Conservation (phyloP, 2,888 invertebrate species). For the Leucophenga montana region DNA sequence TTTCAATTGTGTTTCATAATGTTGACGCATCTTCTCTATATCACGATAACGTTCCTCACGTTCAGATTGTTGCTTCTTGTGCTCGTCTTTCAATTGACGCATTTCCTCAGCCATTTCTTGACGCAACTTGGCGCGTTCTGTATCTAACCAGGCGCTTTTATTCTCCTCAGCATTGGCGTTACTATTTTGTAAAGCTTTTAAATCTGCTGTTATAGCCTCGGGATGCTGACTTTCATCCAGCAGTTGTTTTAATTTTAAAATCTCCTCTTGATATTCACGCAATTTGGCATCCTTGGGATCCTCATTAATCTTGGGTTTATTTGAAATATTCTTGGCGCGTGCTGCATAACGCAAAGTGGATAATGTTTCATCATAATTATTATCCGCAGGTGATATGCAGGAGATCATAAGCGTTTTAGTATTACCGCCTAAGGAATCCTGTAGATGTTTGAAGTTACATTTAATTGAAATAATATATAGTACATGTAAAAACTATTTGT, state of each 20-base stretch:
- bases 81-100: slow-evolving; percentile 69
- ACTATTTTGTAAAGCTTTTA: slow-evolving; percentile 73
- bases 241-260: slow-evolving; percentile 77
- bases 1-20: neutral
- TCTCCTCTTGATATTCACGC: slow-evolving; percentile 88
- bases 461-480: too few species aligned
- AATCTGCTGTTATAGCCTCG: slow-evolving; percentile 66
- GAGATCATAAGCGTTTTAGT: slow-evolving; percentile 92
- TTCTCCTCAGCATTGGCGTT: neutral
- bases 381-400: slow-evolving; percentile 86
- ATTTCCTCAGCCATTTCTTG: slow-evolving; percentile 70
- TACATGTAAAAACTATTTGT: too few species aligned
- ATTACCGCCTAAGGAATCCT: slow-evolving; percentile 89
- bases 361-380: slow-evolving; percentile 88
- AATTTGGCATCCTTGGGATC: slow-evolving; percentile 92
- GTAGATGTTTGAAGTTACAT: too few species aligned
- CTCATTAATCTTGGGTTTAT: slow-evolving; percentile 88
- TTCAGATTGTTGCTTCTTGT: slow-evolving; percentile 54
- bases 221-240: slow-evolving; percentile 50
- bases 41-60: slow-evolving; percentile 45
- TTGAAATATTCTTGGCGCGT: slow-evolving; percentile 89
- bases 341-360: slow-evolving; percentile 89
- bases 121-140: slow-evolving; percentile 72
- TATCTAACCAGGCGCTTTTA: slow-evolving; percentile 67
- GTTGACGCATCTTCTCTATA: neutral